Percentiles rank a stretch among this genome's conserved stretches.
phyloP scores from a whole-genome alignment of 2,888 invertebrate genomes.

The Cybosia mesomella region DNA sequence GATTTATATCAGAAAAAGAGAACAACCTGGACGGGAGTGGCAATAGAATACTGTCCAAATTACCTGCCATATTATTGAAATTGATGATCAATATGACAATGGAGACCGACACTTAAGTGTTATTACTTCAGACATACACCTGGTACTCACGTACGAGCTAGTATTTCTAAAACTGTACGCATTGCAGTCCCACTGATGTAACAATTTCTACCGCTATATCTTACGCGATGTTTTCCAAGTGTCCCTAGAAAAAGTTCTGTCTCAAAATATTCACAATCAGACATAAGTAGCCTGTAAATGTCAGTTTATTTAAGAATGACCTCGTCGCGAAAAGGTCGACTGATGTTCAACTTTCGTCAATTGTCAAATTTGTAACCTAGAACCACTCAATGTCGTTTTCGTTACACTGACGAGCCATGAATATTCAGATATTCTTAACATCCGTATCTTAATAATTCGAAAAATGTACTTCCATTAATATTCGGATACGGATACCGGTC shows the following conservation, averaged over 20 bases:
- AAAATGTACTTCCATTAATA: constrained; percentile 13
- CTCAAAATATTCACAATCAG: constrained; percentile 44
- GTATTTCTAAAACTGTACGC: constrained; percentile 28
- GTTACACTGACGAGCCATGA: constrained; percentile 31
- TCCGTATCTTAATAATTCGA: constrained; percentile 9
- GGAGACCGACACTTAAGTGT: background rate
- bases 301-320: constrained; percentile 58
- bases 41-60: background rate
- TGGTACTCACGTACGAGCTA: constrained; percentile 24
- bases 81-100: background rate
- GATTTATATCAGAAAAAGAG: too few species aligned
- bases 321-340: constrained; percentile 58
- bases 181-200: constrained; percentile 48
- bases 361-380: constrained; percentile 55
- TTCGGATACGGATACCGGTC: constrained; percentile 8
- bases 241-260: constrained; percentile 28
- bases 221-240: background rate
- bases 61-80: background rate
- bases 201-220: constrained; percentile 23
- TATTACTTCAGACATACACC: constrained; percentile 28
- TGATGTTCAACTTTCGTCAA: constrained; percentile 58
- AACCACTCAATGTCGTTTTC: constrained; percentile 53
- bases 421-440: constrained; percentile 16
- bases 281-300: constrained; percentile 41
- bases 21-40: background rate